Conservation (phyloP, 2,888 invertebrate genomes). For the Synergus laeviventris region DNA sequence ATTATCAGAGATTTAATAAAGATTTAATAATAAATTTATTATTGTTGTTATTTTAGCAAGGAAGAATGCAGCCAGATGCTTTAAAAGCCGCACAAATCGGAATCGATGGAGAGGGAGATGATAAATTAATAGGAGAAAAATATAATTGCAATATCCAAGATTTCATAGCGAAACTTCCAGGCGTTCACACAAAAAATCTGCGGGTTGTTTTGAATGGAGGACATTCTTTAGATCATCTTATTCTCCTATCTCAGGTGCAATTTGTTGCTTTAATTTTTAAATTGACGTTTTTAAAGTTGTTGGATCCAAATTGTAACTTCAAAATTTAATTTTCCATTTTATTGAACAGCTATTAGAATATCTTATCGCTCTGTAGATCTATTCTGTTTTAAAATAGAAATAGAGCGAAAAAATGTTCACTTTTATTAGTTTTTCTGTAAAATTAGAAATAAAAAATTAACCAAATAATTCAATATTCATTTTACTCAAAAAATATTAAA, state of each 20-base stretch:
- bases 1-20: not conserved
- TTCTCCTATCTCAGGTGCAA: constrained; percentile 77
- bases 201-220: constrained; percentile 86
- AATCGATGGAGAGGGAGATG: constrained; percentile 80
- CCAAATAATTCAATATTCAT: no score
- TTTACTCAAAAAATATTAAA: no score
- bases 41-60: constrained; percentile 78
- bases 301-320: no score
- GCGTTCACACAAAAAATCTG: constrained; percentile 92
- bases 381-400: no score
- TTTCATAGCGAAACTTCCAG: constrained; percentile 91
- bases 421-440: no score
- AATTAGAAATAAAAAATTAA: no score
- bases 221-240: constrained; percentile 81
- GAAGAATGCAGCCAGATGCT: constrained; percentile 88
- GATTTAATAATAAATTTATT: constrained; percentile 26
- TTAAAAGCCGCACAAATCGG: constrained; percentile 85
- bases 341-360: no score
- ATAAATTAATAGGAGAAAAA: constrained; percentile 77
- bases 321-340: no score
- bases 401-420: no score
- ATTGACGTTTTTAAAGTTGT: constrained; percentile 29
- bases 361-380: no score
- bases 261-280: constrained; percentile 20
- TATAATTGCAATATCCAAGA: constrained; percentile 87